Conservation (phyloP, 2,888 invertebrate species). For the Drosophila robusta region DNA sequence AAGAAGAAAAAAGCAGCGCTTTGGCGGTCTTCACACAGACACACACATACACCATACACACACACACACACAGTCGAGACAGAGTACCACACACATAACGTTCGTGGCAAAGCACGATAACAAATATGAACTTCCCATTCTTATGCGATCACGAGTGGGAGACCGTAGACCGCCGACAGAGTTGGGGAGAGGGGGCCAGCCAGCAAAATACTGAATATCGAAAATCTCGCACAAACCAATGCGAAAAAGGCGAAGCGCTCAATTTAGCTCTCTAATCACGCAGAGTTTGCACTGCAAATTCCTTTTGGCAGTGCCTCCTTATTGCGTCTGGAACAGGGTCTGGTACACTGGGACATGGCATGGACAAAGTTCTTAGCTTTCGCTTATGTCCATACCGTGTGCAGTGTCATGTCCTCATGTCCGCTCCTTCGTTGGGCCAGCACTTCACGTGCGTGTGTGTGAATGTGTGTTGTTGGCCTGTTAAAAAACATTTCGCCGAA, state of each 20-base stretch:
- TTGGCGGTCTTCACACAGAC: slow-evolving; percentile 61
- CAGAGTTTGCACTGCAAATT: slow-evolving; percentile 73
- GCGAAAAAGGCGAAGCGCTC: slow-evolving; percentile 52
- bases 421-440: slow-evolving; percentile 52
- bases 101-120: slow-evolving; percentile 75
- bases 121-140: slow-evolving; percentile 67
- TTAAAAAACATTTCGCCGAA: slow-evolving; percentile 79
- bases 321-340: slow-evolving; percentile 16
- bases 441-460: slow-evolving; percentile 32
- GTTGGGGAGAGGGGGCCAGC: background rate
- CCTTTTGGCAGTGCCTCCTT: slow-evolving; percentile 36
- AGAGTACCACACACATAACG: slow-evolving; percentile 64
- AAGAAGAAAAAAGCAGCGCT: slow-evolving; percentile 51
- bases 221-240: slow-evolving; percentile 42
- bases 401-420: slow-evolving; percentile 34
- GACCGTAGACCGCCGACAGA: slow-evolving; percentile 43
- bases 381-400: slow-evolving; percentile 34
- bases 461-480: slow-evolving; percentile 56
- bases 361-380: slow-evolving; percentile 60
- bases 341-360: slow-evolving; percentile 6
- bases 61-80: slow-evolving; percentile 30
- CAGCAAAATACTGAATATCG: slow-evolving; percentile 42
- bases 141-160: slow-evolving; percentile 62
- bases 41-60: slow-evolving; percentile 18
- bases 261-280: slow-evolving; percentile 80